These are phyloP conservation scores for Protosalanx chinensis DNA, from an alignment of 2,797 vertebrate genomes.

Conservation along the genomic window DNA sequence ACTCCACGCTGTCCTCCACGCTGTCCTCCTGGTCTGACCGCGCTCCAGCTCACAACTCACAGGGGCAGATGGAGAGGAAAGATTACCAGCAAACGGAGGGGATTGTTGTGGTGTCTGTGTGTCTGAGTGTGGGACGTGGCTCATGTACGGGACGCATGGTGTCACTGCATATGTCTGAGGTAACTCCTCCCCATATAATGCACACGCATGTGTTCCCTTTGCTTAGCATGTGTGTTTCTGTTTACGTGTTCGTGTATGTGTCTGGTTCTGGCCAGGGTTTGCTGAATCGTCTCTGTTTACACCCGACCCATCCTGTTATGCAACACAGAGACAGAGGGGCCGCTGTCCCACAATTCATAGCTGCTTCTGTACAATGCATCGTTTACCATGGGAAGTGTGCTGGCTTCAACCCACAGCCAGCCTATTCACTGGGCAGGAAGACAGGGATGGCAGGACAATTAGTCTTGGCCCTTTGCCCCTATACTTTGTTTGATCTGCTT, in stretches of 20 bases:
- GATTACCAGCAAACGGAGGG: constrained; percentile 1
- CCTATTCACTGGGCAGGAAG: constrained; percentile 59
- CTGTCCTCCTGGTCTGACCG: too few relatives aligned
- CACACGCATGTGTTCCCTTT: not conserved
- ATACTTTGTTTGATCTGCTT: not conserved
- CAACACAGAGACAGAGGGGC: constrained; percentile 50
- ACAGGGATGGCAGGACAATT: constrained; percentile 56
- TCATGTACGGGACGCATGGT: not conserved
- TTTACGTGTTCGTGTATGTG: constrained; percentile 9
- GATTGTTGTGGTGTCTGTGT: not conserved
- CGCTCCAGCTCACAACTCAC: too few relatives aligned
- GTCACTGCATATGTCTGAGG: too few relatives aligned
- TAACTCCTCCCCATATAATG: too few relatives aligned
- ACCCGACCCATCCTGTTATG: constrained; percentile 45
- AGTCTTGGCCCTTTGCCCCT: constrained; percentile 35
- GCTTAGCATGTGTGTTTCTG: not conserved
- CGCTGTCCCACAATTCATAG: constrained; percentile 43
- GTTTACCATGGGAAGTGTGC: constrained; percentile 41
- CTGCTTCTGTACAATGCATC: constrained; percentile 45
- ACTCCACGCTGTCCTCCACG: not conserved
- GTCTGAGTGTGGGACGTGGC: not conserved
- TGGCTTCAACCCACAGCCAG: constrained; percentile 45
- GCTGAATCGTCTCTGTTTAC: constrained; percentile 41
- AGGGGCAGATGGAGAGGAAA: too few relatives aligned
- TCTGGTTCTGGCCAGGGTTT: constrained; percentile 32